These are phyloP conservation scores for Eretmochelys imbricata DNA, from an alignment of 2,113 vertebrate species.

Conservation along the genomic window DNA sequence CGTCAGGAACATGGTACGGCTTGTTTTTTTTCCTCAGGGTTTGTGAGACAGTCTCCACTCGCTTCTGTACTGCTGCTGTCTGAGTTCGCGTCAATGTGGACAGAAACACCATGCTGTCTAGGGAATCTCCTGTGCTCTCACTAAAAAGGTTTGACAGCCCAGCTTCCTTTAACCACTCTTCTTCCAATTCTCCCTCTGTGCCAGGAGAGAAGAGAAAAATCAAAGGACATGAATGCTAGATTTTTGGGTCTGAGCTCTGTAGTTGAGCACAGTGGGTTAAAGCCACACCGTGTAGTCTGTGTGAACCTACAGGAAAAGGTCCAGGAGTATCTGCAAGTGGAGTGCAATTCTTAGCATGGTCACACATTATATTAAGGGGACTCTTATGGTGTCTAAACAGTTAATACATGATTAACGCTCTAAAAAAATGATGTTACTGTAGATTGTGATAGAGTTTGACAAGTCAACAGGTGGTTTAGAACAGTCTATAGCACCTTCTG, in stretches of 20 bases:
- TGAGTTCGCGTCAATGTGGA: constrained; percentile 93
- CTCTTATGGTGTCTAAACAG: not conserved
- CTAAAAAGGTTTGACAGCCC: constrained; percentile 91
- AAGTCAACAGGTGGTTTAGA: not conserved
- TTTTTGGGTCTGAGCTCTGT: not conserved
- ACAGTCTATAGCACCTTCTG: not conserved
- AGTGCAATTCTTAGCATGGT: not conserved
- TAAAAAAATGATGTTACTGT: not conserved
- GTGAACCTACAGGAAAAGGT: not conserved
- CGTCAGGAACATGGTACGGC: constrained; percentile 91
- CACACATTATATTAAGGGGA: not conserved
- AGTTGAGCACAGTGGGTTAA: not conserved
- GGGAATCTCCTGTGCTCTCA: constrained; percentile 82
- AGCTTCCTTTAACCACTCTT: constrained; percentile 95
- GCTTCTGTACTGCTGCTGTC: constrained; percentile 90
- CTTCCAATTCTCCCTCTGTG: constrained; percentile 94
- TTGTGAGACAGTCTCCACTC: constrained; percentile 88
- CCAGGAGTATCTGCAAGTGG: not conserved
- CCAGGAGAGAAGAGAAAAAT: not conserved
- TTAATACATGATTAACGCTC: not conserved
- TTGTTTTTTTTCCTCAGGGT: constrained; percentile 93
- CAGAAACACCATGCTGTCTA: constrained; percentile 88
- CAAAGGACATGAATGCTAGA: not conserved
- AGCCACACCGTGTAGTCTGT: not conserved
- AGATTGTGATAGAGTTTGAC: not conserved